Conservation (phyloP, 2,888 invertebrate genomes). For the Microdon myrmicae region DNA sequence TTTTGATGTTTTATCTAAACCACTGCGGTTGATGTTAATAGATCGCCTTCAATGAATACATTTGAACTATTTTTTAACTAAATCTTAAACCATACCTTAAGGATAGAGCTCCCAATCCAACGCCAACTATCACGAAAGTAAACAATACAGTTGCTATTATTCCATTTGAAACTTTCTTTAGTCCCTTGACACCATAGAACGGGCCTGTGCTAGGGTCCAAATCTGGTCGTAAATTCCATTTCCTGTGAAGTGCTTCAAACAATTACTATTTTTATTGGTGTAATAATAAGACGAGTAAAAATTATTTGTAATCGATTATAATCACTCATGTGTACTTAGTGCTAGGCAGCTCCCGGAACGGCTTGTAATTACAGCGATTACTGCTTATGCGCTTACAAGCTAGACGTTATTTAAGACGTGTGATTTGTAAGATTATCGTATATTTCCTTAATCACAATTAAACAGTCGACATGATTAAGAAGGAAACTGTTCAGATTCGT, state of each 20-base stretch:
- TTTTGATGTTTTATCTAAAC: conserved; percentile 68
- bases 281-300: conserved; percentile 2
- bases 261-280: no score
- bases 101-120: conserved; percentile 71
- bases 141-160: conserved; percentile 71
- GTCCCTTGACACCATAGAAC: conserved; percentile 74
- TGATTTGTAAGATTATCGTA: no score
- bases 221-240: conserved; percentile 60
- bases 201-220: conserved; percentile 62
- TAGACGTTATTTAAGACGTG: no score
- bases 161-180: conserved; percentile 72
- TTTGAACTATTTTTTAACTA: conserved; percentile 1
- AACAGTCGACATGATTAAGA: no score
- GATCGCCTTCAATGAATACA: conserved; percentile 67
- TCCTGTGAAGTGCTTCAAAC: conserved; percentile 48
- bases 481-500: no score
- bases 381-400: no score
- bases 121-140: conserved; percentile 70
- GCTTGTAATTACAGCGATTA: no score
- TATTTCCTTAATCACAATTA: no score
- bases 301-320: conserved; percentile 53
- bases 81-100: conserved; percentile 68
- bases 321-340: no score
- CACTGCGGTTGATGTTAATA: conserved; percentile 67
- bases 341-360: no score